A percentile compares a stretch with the other conserved stretches of the same genome.
Conservation (phyloP, 2,888 invertebrate genomes). For the Fabriciana adippe region DNA sequence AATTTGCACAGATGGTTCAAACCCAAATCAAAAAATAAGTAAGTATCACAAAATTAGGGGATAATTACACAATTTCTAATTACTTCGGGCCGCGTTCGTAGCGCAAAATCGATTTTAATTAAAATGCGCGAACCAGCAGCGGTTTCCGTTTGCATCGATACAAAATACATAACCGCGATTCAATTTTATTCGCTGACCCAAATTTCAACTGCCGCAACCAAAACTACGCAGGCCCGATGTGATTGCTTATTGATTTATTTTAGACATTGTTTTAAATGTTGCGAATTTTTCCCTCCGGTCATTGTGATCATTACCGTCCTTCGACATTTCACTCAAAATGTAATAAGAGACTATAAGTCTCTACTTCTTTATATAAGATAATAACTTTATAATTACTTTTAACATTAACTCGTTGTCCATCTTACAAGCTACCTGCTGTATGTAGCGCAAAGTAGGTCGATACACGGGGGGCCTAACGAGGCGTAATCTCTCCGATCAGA, state of each 20-base stretch:
- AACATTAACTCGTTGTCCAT: too few relatives aligned
- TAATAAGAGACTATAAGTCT: neutral
- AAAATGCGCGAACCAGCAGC: conserved; percentile 32
- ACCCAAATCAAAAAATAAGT: too few relatives aligned
- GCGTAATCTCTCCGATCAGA: too few relatives aligned
- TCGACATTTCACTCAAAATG: neutral
- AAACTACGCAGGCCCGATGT: conserved; percentile 63
- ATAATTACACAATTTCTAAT: conserved; percentile 32
- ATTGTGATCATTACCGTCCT: neutral
- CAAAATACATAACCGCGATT: conserved; percentile 44
- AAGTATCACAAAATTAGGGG: conserved; percentile 1
- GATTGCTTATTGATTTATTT: conserved; percentile 71
- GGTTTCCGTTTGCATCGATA: conserved; percentile 38
- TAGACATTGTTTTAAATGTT: conserved; percentile 45
- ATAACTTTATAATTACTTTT: too few relatives aligned
- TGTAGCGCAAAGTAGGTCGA: too few relatives aligned
- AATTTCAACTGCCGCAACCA: conserved; percentile 54
- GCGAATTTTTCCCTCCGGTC: conserved; percentile 27
- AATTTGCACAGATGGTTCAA: too few relatives aligned
- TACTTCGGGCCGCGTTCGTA: conserved; percentile 27
- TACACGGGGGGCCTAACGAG: too few relatives aligned
- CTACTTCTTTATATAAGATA: too few relatives aligned
- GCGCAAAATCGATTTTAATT: conserved; percentile 38
- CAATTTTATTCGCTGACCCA: conserved; percentile 63
- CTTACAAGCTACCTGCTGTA: too few relatives aligned